Evolutionary conservation across 2,888 invertebrate genomes (phyloP), one percentile per base, ranked within the genome.

Genomic region (Eumerus sabulonum): DNA sequence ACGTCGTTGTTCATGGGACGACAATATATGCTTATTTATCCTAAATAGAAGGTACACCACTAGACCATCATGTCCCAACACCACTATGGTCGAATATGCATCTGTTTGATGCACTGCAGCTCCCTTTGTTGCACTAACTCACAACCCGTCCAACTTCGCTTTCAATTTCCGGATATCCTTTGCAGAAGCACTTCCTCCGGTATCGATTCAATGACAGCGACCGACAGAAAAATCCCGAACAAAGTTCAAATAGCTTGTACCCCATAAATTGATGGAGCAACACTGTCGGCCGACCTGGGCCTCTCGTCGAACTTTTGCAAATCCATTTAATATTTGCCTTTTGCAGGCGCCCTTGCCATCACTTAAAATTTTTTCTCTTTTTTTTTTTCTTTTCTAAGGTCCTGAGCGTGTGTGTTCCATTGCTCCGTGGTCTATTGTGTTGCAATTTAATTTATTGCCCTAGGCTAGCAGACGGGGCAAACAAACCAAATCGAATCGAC

Each of bases 241-340:
- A 53, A 53, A 64, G 64, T 66, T 54, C 50, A 64, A 66, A 56
- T 50, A 60, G 60, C 48, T 27, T 27, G 72, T 66, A 66, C 66
- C 36, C 70, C 44, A 71, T 76, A 76, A 76, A 76, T 72, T 76
- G 71, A 66, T 56, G 60, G 59, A 60, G 56, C 38, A 60, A 71
- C 76, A 59, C 54, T 47, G 56, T 62, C 40, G 56, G 56, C 51
- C 76, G 66, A 38, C 45, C 56, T 17, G 40, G 27, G 3, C 27
- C 27, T 27, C 27, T 27, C 27, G 27, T 27, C 27, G 27, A 27
- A 27, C 27, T 27, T 27, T 27, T 27, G 27, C 27, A 27, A 70
- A 77, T 77, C 77, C 73, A 77, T 77, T 77, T 62, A 73, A 77
- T 72, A 73, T 77, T 72, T 72, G 56, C 67, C 62, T 53, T 77